A percentile compares a stretch with the other conserved stretches of the same genome.
Conservation (phyloP, 2,888 invertebrate species). For the Eupithecia exiguata region DNA sequence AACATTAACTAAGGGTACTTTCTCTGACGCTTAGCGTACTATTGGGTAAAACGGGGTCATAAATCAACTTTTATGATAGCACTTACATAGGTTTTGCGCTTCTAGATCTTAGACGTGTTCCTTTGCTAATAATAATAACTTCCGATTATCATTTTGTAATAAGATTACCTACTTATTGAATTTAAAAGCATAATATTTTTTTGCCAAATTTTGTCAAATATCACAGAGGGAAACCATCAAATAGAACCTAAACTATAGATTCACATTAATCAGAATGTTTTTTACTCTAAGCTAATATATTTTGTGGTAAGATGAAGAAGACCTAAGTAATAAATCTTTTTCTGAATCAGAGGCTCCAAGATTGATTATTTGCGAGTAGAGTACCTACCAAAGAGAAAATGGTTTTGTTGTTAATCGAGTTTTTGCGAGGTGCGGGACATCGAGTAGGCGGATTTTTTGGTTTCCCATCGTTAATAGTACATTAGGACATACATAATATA, state of each 20-base stretch:
- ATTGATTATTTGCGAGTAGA: conserved; percentile 35
- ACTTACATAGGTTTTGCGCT: too few relatives aligned
- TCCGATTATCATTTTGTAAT: too few relatives aligned
- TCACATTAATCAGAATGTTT: background rate
- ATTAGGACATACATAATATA: conserved; percentile 14
- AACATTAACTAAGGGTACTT: too few relatives aligned
- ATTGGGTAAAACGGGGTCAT: too few relatives aligned
- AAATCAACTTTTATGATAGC: too few relatives aligned
- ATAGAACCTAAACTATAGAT: background rate
- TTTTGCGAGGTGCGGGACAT: conserved; percentile 36
- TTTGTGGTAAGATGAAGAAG: background rate
- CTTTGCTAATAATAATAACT: too few relatives aligned
- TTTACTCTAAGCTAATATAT: background rate
- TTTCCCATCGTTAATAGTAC: conserved; percentile 22
- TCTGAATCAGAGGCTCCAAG: conserved; percentile 18
- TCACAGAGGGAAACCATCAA: background rate
- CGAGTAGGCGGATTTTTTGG: conserved; percentile 25
- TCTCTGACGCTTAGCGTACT: too few relatives aligned
- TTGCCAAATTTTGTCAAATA: background rate
- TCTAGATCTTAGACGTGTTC: too few relatives aligned
- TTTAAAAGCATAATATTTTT: too few relatives aligned
- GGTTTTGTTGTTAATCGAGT: conserved; percentile 42
- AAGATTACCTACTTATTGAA: too few relatives aligned
- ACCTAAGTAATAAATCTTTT: conserved; percentile 2
- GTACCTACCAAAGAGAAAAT: conserved; percentile 34